phyloP scores from a whole-genome alignment of 2,113 vertebrate species.

The Dascyllus trimaculatus region DNA sequence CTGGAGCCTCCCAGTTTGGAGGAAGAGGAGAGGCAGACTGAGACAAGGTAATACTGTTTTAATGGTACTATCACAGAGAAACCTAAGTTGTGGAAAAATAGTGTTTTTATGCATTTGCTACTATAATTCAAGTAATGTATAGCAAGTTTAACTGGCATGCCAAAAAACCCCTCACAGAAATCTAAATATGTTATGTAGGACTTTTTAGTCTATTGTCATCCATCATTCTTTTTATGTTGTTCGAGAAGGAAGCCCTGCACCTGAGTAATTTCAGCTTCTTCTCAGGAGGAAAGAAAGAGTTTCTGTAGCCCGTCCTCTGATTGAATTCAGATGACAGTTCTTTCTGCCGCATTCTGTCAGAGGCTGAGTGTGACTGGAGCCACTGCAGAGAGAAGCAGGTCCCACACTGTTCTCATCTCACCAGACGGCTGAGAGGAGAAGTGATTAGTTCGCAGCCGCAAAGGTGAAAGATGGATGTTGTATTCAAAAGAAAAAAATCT shows the following conservation, averaged over 20 bases:
- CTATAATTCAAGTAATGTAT: background rate
- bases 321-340: constrained; percentile 72
- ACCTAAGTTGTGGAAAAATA: constrained; percentile 8
- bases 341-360: constrained; percentile 80
- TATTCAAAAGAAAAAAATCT: constrained; percentile 22
- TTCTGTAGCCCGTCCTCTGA: constrained; percentile 47
- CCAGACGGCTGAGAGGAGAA: constrained; percentile 37
- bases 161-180: constrained; percentile 12
- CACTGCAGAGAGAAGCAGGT: constrained; percentile 73
- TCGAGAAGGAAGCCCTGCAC: constrained; percentile 36
- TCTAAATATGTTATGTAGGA: background rate
- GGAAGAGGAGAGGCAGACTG: constrained; percentile 54
- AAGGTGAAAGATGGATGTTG: constrained; percentile 48
- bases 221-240: constrained; percentile 15
- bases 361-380: constrained; percentile 59
- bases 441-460: constrained; percentile 58
- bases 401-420: constrained; percentile 53
- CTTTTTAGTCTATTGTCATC: constrained; percentile 5
- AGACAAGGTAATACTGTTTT: constrained; percentile 73
- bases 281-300: constrained; percentile 35
- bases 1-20: constrained; percentile 67
- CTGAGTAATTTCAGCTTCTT: constrained; percentile 35
- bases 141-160: background rate
- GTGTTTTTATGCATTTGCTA: background rate
- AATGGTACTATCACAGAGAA: background rate